Percentiles rank a stretch among this genome's conserved stretches.
These are phyloP conservation scores for Dryas iulia DNA, from an alignment of 1,140 invertebrate genomes.

Conservation along the genomic window DNA sequence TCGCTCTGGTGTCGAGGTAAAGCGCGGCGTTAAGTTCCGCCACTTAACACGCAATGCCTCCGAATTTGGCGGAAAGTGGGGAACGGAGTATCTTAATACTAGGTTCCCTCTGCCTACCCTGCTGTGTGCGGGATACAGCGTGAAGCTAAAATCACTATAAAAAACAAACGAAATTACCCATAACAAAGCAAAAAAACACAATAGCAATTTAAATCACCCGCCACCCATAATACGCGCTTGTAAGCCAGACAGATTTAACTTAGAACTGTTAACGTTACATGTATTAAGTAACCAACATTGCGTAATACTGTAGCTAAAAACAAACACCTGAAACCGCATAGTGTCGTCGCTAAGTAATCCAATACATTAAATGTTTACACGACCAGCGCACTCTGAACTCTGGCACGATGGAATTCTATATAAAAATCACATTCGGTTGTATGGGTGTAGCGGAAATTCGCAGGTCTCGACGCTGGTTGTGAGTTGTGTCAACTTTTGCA, in stretches of 20 bases:
- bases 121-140: too few species aligned
- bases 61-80: too few species aligned
- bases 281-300: slow-evolving; percentile 14
- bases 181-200: too few species aligned
- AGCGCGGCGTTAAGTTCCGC: too few species aligned
- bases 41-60: too few species aligned
- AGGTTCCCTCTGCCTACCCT: too few species aligned
- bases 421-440: background rate
- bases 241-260: slow-evolving; percentile 2
- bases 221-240: background rate
- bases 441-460: background rate
- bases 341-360: slow-evolving; percentile 33
- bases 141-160: too few species aligned
- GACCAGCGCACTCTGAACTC: slow-evolving; percentile 4
- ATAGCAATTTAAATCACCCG: background rate
- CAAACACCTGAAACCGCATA: slow-evolving; percentile 35
- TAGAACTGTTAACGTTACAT: background rate
- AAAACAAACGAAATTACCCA: too few species aligned
- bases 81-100: too few species aligned
- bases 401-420: background rate
- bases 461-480: slow-evolving; percentile 27
- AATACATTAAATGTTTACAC: slow-evolving; percentile 35
- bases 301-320: slow-evolving; percentile 30
- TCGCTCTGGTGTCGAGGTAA: too few species aligned
- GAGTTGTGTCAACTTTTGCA: slow-evolving; percentile 30